Evolutionary conservation across 2,113 vertebrate genomes (phyloP).

Genomic region (Rhinopomastus cyanomelas): DNA sequence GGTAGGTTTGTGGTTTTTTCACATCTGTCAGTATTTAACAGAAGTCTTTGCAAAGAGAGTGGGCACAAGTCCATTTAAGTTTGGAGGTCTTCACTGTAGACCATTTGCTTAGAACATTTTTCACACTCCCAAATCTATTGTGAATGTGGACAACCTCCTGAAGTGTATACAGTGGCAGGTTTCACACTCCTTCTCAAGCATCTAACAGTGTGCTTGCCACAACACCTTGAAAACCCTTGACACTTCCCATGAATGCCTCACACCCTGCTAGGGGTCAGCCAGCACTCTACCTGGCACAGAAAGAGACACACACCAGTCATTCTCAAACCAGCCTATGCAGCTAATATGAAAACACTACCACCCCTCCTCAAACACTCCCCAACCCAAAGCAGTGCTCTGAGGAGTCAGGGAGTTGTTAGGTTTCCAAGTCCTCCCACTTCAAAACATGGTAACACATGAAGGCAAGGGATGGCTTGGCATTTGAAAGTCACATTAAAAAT

Average conservation of each 20-base stretch:
- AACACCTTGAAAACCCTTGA: not conserved
- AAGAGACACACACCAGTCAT: not conserved
- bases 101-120: not conserved
- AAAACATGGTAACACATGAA: not conserved
- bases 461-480: not conserved
- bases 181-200: not conserved
- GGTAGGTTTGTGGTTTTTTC: not conserved
- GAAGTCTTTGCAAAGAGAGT: not conserved
- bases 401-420: not conserved
- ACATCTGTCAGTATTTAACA: not conserved
- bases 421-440: not conserved
- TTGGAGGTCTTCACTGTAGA: not conserved
- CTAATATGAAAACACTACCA: not conserved
- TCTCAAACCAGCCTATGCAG: not conserved
- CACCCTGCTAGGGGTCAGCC: not conserved
- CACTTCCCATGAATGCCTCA: not conserved
- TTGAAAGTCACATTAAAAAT: not conserved
- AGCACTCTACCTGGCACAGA: not conserved
- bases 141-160: not conserved
- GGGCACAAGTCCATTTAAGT: not conserved
- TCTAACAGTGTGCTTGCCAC: not conserved
- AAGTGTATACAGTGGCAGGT: not conserved
- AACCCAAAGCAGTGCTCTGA: not conserved
- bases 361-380: not conserved
- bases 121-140: not conserved